These are phyloP conservation scores for Lysiphlebus fabarum DNA, from an alignment of 1,140 invertebrate genomes.

Conservation along the genomic window DNA sequence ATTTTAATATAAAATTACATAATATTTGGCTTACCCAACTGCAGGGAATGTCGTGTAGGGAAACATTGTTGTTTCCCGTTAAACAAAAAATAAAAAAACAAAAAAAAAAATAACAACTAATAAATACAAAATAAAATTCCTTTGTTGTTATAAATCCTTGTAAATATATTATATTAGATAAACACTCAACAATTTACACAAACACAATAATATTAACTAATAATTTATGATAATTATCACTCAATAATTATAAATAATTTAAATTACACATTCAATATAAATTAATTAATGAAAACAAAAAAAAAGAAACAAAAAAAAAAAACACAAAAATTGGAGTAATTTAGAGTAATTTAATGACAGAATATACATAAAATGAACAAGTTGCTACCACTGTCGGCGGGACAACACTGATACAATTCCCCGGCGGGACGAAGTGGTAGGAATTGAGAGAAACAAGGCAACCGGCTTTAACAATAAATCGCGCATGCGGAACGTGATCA, in stretches of 20 bases:
- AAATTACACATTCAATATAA: neutral
- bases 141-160: no score
- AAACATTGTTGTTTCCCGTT: constrained; percentile 40
- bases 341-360: neutral
- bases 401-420: constrained; percentile 10
- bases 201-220: no score
- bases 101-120: neutral
- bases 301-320: neutral
- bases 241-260: no score
- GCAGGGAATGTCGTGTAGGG: constrained; percentile 52
- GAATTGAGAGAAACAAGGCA: constrained; percentile 1
- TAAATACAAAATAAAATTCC: constrained; percentile 1
- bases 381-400: constrained; percentile 10
- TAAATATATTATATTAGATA: no score
- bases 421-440: no score
- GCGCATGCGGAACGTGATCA: constrained; percentile 3
- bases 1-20: constrained; percentile 3
- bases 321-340: neutral
- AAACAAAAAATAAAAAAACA: constrained; percentile 2
- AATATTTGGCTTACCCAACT: constrained; percentile 48
- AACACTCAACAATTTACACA: no score
- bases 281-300: neutral
- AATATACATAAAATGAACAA: neutral
- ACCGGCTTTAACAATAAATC: constrained; percentile 12
- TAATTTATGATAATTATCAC: no score